Percentiles rank a stretch among this genome's conserved stretches.
Conservation (phyloP, 2,888 invertebrate species). For the Acronicta alni region DNA sequence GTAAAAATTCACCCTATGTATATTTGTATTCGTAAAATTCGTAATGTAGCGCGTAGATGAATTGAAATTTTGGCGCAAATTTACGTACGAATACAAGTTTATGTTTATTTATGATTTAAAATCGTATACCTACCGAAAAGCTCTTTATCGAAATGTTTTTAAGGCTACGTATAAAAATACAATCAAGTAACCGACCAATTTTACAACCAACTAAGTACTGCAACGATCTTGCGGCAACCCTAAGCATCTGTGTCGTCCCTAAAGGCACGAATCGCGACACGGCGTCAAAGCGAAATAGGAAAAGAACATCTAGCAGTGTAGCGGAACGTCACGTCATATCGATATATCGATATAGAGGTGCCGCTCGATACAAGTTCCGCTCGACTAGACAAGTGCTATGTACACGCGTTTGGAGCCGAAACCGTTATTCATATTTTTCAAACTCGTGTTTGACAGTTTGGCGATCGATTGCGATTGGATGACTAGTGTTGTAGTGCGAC, state of each 20-base stretch:
- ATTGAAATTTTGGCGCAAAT: no score
- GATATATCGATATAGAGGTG: slow-evolving; percentile 40
- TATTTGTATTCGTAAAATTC: no score
- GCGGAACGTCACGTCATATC: slow-evolving; percentile 39
- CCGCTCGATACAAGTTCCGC: slow-evolving; percentile 45
- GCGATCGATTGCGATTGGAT: slow-evolving; percentile 19
- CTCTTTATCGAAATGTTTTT: no score
- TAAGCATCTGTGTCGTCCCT: slow-evolving; percentile 45
- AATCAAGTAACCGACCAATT: no score
- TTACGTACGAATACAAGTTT: no score
- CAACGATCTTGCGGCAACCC: slow-evolving; percentile 50
- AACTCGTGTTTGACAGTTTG: slow-evolving; percentile 20
- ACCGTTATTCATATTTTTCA: slow-evolving; percentile 43
- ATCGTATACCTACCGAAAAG: no score
- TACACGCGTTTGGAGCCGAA: slow-evolving; percentile 37
- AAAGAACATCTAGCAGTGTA: slow-evolving; percentile 59
- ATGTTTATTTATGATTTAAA: no score
- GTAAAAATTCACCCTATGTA: no score
- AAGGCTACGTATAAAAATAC: no score
- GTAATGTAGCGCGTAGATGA: no score
- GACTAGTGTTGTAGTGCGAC: slow-evolving; percentile 9
- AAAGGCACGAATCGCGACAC: slow-evolving; percentile 59
- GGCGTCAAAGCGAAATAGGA: slow-evolving; percentile 66
- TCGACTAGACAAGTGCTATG: slow-evolving; percentile 36
- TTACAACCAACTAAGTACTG: no score